phyloP scores from a whole-genome alignment of 2,888 invertebrate genomes.

The Cataglyphis albicans region DNA sequence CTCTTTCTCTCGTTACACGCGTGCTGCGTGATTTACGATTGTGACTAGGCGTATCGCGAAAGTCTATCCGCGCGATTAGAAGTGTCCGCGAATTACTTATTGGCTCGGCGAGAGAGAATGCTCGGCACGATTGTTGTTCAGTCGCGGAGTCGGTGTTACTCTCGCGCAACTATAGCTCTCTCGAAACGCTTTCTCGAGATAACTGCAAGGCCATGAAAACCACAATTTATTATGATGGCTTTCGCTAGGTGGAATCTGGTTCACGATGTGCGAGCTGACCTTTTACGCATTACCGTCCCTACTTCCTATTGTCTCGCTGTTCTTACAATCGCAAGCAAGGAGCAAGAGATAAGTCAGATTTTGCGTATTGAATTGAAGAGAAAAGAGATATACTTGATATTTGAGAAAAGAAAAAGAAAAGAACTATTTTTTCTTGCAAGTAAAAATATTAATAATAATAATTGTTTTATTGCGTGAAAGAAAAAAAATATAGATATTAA shows the following conservation, averaged over 20 bases:
- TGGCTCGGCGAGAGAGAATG: constrained; percentile 8
- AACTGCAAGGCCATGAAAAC: constrained; percentile 82
- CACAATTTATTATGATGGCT: constrained; percentile 83
- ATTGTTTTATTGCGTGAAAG: too few relatives aligned
- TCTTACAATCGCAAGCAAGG: constrained; percentile 24
- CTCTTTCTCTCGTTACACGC: constrained; percentile 23
- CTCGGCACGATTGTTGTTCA: constrained; percentile 16
- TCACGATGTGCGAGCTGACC: constrained; percentile 68
- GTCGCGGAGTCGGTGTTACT: constrained; percentile 19
- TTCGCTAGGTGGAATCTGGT: constrained; percentile 81
- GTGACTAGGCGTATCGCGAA: constrained; percentile 58
- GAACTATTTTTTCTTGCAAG: neutral
- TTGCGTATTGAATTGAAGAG: neutral
- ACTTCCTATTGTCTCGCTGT: constrained; percentile 5
- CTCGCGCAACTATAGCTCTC: constrained; percentile 57
- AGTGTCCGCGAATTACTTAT: constrained; percentile 65
- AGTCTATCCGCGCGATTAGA: constrained; percentile 60
- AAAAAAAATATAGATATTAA: too few relatives aligned
- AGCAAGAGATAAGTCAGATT: constrained; percentile 44
- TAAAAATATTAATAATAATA: neutral
- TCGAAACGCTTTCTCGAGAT: constrained; percentile 64
- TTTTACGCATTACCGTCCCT: constrained; percentile 53
- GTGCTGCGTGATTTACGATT: constrained; percentile 65
- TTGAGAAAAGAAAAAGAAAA: constrained; percentile 1
- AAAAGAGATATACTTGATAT: constrained; percentile 6